Percentiles rank a stretch among this genome's conserved stretches.
Conservation (phyloP, 2,113 vertebrate genomes). For the Xenopus borealis region DNA sequence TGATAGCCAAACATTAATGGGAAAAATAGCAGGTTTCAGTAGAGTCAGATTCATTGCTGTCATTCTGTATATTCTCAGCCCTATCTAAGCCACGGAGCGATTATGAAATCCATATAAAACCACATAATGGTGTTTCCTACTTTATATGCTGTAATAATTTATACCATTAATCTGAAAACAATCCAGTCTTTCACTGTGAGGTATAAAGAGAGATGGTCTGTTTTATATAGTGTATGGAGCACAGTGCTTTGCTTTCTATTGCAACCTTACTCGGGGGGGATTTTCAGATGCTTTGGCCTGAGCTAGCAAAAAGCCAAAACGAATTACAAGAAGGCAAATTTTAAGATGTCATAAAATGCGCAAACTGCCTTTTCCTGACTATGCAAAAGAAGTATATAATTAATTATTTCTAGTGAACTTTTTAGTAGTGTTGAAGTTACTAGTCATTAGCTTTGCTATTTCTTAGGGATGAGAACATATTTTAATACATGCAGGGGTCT, state of each 20-base stretch:
- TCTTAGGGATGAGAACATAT: too few species aligned
- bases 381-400: slow-evolving; percentile 27
- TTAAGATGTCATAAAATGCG: slow-evolving; percentile 33
- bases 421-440: not conserved
- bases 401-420: slow-evolving; percentile 7
- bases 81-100: slow-evolving; percentile 36
- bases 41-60: slow-evolving; percentile 46
- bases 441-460: too few species aligned
- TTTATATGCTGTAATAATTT: slow-evolving; percentile 44
- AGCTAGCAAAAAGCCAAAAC: slow-evolving; percentile 20
- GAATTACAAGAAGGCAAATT: slow-evolving; percentile 3
- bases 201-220: slow-evolving; percentile 30
- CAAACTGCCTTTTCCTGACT: slow-evolving; percentile 14
- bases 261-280: slow-evolving; percentile 12
- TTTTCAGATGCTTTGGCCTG: slow-evolving; percentile 7
- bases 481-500: too few species aligned
- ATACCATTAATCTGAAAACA: slow-evolving; percentile 50
- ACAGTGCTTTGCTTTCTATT: not conserved
- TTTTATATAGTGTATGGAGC: not conserved
- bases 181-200: slow-evolving; percentile 18
- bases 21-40: slow-evolving; percentile 37
- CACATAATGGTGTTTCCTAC: slow-evolving; percentile 38
- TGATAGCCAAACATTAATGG: slow-evolving; percentile 43
- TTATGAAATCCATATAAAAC: slow-evolving; percentile 51
- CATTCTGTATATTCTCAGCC: slow-evolving; percentile 39